Percentiles rank a stretch among this genome's conserved stretches.
Evolutionary conservation across 2,113 vertebrate genomes (phyloP).

Genomic region (Micronisus gabar): DNA sequence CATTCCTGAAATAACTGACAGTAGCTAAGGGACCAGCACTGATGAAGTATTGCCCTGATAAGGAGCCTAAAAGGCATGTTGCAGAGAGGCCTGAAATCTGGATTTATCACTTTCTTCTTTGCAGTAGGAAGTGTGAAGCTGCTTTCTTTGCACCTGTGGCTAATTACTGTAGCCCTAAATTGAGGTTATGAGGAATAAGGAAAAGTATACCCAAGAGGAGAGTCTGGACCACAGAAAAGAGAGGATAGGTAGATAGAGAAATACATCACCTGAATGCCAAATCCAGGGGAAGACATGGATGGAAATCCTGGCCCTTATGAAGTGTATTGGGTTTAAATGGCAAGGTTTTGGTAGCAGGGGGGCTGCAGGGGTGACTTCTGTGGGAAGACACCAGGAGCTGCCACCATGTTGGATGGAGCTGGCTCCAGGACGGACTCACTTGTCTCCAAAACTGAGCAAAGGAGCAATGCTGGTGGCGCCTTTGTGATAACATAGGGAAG

Average conservation of each 20-base stretch:
- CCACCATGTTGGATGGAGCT: background rate
- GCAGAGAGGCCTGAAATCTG: background rate
- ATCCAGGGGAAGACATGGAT: background rate
- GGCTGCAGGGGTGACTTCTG: rapidly evolving
- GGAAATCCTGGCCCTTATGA: background rate
- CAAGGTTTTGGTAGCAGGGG: background rate
- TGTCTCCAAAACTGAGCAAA: background rate
- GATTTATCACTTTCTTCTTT: constrained; percentile 25
- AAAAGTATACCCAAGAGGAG: background rate
- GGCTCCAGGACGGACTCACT: rapidly evolving
- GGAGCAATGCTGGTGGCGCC: rapidly evolving
- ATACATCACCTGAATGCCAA: background rate
- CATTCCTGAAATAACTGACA: constrained; percentile 27
- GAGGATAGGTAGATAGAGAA: background rate
- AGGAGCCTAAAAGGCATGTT: background rate
- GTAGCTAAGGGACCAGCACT: background rate
- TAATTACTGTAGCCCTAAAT: background rate
- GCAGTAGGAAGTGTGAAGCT: background rate
- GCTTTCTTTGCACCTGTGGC: background rate
- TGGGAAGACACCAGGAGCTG: background rate
- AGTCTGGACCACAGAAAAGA: background rate
- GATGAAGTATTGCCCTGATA: background rate
- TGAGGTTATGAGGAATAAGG: background rate
- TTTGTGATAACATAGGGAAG: background rate
- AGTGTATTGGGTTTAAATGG: background rate